Evolutionary conservation across 2,888 invertebrate genomes (phyloP).

Genomic region (Synergus umbraculus): DNA sequence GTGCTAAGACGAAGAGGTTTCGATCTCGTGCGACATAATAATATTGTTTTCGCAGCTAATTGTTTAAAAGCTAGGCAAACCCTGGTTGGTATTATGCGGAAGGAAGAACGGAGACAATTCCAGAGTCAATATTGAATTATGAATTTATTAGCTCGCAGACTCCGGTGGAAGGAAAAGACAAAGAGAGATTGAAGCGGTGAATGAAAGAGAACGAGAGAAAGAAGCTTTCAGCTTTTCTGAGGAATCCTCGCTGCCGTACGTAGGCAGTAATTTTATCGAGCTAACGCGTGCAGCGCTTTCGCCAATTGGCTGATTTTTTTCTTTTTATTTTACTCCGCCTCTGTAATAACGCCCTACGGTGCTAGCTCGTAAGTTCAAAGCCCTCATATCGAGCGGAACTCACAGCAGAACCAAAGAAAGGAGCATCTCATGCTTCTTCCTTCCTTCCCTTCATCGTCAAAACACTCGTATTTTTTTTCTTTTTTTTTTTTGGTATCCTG

Average conservation of each 20-base stretch:
- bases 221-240: slow-evolving; percentile 31
- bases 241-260: slow-evolving; percentile 26
- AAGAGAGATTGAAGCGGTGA: not conserved
- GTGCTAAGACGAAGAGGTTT: slow-evolving; percentile 30
- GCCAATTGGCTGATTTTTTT: slow-evolving; percentile 42
- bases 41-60: slow-evolving; percentile 70
- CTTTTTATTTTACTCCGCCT: slow-evolving; percentile 42
- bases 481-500: not conserved
- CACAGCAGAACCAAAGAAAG: not conserved
- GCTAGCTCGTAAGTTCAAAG: slow-evolving; percentile 44
- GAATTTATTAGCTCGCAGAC: slow-evolving; percentile 68
- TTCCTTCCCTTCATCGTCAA: slow-evolving; percentile 35
- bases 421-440: slow-evolving; percentile 36
- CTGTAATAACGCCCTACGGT: slow-evolving; percentile 43
- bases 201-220: not conserved
- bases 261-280: slow-evolving; percentile 46
- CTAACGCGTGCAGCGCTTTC: slow-evolving; percentile 45
- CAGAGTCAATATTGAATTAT: slow-evolving; percentile 75
- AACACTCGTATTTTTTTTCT: slow-evolving; percentile 32
- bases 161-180: not conserved
- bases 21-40: slow-evolving; percentile 47
- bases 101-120: slow-evolving; percentile 65
- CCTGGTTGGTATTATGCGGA: slow-evolving; percentile 61
- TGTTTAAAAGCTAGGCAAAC: slow-evolving; percentile 71
- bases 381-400: slow-evolving; percentile 37